Evolutionary conservation across 2,113 vertebrate genomes (phyloP).

Genomic region (Aphyosemion australe): DNA sequence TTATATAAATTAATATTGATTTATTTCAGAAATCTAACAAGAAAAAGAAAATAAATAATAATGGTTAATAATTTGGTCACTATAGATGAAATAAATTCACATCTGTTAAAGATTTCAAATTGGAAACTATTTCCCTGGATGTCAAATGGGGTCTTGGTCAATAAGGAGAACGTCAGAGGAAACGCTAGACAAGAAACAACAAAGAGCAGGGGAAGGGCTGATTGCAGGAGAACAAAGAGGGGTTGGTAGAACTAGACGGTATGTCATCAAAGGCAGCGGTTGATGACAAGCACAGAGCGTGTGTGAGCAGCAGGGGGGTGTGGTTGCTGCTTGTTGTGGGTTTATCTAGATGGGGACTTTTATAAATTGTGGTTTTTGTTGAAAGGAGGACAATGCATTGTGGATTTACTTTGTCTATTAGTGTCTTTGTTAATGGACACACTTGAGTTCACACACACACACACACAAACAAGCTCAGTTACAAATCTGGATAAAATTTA

Average conservation of each 20-base stretch:
- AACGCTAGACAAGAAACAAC: slow-evolving; percentile 1
- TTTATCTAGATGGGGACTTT: slow-evolving; percentile 23
- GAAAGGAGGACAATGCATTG: slow-evolving; percentile 8
- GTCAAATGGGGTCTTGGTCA: slow-evolving; percentile 10
- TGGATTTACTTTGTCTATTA: slow-evolving; percentile 12
- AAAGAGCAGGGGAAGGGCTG: slow-evolving; percentile 44
- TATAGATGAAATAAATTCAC: background rate
- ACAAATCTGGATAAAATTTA: background rate
- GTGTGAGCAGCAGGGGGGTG: slow-evolving; percentile 11
- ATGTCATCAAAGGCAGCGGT: slow-evolving; percentile 49
- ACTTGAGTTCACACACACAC: background rate
- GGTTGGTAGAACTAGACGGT: slow-evolving; percentile 36
- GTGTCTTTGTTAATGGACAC: background rate
- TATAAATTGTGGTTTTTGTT: slow-evolving; percentile 15
- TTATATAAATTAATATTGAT: background rate
- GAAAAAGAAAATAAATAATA: background rate
- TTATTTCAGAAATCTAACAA: background rate
- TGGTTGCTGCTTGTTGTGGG: slow-evolving; percentile 14
- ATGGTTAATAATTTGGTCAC: background rate
- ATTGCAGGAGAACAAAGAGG: slow-evolving; percentile 63
- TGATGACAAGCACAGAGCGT: slow-evolving; percentile 40
- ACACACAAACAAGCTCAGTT: no score
- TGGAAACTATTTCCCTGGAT: background rate
- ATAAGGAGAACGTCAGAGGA: slow-evolving; percentile 9
- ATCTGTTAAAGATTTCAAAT: background rate